Evolutionary conservation across 2,888 invertebrate species (phyloP).

Genomic region (Ochropleura plecta): DNA sequence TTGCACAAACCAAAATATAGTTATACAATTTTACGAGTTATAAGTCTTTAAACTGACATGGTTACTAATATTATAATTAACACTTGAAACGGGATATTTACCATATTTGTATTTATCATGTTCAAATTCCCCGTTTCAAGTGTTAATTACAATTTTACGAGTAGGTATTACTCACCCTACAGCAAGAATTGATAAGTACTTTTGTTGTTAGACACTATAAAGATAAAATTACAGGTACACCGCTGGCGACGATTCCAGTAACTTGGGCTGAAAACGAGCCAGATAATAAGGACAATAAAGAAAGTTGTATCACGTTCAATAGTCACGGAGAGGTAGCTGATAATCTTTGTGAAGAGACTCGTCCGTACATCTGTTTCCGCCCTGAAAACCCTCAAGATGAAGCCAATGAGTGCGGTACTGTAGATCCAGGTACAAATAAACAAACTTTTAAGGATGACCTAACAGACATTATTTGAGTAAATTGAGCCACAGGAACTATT

Average conservation of each 20-base stretch:
- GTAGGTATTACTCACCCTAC: not conserved
- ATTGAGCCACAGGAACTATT: not conserved
- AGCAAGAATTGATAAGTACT: not conserved
- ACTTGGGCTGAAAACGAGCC: conserved; percentile 41
- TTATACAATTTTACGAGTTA: too few relatives aligned
- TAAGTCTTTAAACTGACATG: too few relatives aligned
- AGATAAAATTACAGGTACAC: conserved; percentile 48
- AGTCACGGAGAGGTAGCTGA: not conserved
- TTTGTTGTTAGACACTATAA: not conserved
- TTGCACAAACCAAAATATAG: not conserved
- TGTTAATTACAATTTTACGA: too few relatives aligned
- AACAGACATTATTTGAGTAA: not conserved
- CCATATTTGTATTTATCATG: too few relatives aligned
- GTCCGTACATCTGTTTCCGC: conserved; percentile 49
- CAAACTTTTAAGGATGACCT: not conserved
- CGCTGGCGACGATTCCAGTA: conserved; percentile 40
- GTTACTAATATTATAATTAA: too few relatives aligned
- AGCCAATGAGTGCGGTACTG: conserved; percentile 57
- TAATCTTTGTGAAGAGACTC: not conserved
- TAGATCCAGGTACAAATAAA: conserved; percentile 34
- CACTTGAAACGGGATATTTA: too few relatives aligned
- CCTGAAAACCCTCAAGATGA: not conserved
- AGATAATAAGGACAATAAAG: conserved; percentile 1
- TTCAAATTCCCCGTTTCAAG: too few relatives aligned
- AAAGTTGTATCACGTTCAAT: not conserved